phyloP scores from a whole-genome alignment of 1,140 invertebrate genomes.

The Pseudomyrmex dendroicus region DNA sequence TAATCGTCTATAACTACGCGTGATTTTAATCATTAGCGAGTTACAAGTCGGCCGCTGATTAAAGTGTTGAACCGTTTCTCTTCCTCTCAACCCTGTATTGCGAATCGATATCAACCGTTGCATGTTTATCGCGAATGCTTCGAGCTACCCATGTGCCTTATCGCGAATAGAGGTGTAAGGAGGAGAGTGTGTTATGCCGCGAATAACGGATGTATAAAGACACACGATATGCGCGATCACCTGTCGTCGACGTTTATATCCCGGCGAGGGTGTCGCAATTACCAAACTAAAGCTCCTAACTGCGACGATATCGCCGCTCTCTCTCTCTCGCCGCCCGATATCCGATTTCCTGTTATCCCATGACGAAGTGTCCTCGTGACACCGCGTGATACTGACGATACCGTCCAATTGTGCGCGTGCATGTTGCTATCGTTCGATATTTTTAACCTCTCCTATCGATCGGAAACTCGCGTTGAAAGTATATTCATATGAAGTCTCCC shows the following conservation, averaged over 20 bases:
- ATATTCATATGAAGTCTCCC: background rate
- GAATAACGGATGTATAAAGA: slow-evolving; percentile 79
- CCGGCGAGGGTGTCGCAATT: slow-evolving; percentile 70
- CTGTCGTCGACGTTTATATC: slow-evolving; percentile 67
- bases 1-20: background rate
- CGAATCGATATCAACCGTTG: slow-evolving; percentile 43
- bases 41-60: background rate
- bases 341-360: slow-evolving; percentile 77
- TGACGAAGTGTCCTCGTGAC: slow-evolving; percentile 28
- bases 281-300: slow-evolving; percentile 70
- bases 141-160: background rate
- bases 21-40: slow-evolving; percentile 24
- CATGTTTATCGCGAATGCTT: background rate
- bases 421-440: slow-evolving; percentile 42
- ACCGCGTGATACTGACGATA: slow-evolving; percentile 57
- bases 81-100: slow-evolving; percentile 28
- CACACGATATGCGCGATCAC: slow-evolving; percentile 77
- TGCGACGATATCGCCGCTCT: slow-evolving; percentile 33
- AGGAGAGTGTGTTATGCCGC: slow-evolving; percentile 56
- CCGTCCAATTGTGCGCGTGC: slow-evolving; percentile 15
- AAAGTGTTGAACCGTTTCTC: slow-evolving; percentile 8
- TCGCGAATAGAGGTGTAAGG: slow-evolving; percentile 23
- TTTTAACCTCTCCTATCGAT: slow-evolving; percentile 60
- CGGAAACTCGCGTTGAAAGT: slow-evolving; percentile 19
- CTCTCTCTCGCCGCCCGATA: slow-evolving; percentile 34